Base-by-base conservation (phyloP, 2,113 vertebrate genomes). In the Astatoreochromis straeleni region DNA sequence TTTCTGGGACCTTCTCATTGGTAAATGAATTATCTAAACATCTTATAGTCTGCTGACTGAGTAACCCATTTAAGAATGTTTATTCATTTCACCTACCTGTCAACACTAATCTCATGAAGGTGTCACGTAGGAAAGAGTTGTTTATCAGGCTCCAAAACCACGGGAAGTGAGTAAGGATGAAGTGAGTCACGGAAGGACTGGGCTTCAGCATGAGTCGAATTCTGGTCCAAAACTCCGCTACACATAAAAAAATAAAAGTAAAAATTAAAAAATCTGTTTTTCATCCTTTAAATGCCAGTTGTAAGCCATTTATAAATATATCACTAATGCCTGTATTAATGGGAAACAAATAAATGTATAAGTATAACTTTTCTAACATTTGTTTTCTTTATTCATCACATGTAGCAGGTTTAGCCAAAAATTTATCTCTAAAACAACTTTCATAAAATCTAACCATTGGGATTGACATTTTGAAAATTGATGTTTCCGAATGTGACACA, bases 121-220 rank as follows among this genome's bases (percentile, higher is more conserved):
- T 92, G 70, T 96, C 97, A 3, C 96, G 95, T 80, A 99, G 93
- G 93, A 98, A 98, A 33, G 96, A 97, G 63, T 88, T 94, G 94
- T 99, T 99, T 92, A 99, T 81, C 14, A 99, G 57, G 84, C 97
- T 84, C 98, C 98, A 99, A 80, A 99, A 55, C 97, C 97, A 97
- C 5, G 93, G 93, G 88, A 98, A 98, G 9, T 98, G 96, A 1
- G 98, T 99, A 60, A 99, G 95, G 87, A 99, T 40, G 92, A 96
- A 98, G 83, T 99, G 98, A 81, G 93, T 49, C 40, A 92, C 89
- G 1, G 94, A 53, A 4, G 98, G 97, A 3, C 90, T 97, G 81
- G 98, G 98, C 87, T 96, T 97, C 92, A 99, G 35, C 45, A 96
- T 63, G 5, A 89, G 80, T 7, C 82, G 94, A 33, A 99, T 81